A percentile compares a stretch with the other conserved stretches of the same genome.
These are phyloP conservation scores for Pipistrellus kuhlii DNA, from an alignment of 2,797 vertebrate species.

Conservation along the genomic window DNA sequence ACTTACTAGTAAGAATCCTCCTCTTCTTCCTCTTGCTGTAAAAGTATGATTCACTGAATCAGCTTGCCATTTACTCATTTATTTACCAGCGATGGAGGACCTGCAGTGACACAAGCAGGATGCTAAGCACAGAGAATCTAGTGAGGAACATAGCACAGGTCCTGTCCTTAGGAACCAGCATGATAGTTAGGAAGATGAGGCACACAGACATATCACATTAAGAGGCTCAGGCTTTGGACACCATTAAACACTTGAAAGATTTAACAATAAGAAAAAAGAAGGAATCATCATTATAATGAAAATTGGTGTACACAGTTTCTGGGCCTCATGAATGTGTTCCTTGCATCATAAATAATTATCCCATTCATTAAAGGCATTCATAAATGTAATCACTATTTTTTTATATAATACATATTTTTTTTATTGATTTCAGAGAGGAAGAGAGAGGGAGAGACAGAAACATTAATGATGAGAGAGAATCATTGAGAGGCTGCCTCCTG, in stretches of 20 bases:
- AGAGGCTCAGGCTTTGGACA: background rate
- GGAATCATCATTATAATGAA: background rate
- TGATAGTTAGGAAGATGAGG: background rate
- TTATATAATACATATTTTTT: too few relatives aligned
- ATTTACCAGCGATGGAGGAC: background rate
- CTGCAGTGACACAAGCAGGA: background rate
- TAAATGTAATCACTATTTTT: background rate
- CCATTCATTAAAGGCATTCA: background rate
- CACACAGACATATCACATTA: background rate
- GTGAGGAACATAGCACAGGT: background rate
- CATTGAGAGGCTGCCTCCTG: too few relatives aligned
- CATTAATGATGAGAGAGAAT: too few relatives aligned
- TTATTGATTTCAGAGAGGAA: too few relatives aligned
- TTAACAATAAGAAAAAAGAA: background rate
- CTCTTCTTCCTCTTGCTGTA: constrained; percentile 21
- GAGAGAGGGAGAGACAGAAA: too few relatives aligned
- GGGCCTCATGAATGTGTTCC: background rate
- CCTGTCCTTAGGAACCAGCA: background rate
- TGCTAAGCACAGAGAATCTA: background rate
- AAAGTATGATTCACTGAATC: background rate
- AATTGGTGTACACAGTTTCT: background rate
- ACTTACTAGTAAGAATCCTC: background rate
- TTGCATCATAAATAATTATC: background rate
- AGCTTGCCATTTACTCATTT: background rate
- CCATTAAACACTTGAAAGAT: background rate